A percentile compares a stretch with the other conserved stretches of the same genome.
Conservation (phyloP, 2,797 vertebrate species). For the Denticeps clupeoides region DNA sequence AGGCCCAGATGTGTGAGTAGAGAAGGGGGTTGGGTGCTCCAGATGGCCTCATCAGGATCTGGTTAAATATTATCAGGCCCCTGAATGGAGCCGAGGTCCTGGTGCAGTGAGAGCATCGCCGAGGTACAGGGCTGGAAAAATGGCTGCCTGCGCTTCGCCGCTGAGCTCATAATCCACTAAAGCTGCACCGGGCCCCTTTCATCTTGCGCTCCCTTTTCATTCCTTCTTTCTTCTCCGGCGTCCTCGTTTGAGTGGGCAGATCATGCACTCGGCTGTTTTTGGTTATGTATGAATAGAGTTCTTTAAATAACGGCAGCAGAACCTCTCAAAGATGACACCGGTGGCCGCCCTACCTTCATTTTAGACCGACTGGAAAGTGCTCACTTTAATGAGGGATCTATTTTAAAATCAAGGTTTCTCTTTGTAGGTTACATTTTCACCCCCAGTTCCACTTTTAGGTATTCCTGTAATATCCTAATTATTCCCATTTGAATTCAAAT, state of each 20-base stretch:
- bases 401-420: too few species aligned
- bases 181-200: conserved; percentile 17
- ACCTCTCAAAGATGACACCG: not conserved
- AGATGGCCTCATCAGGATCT: conserved; percentile 34
- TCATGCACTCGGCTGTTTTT: not conserved
- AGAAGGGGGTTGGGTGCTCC: conserved; percentile 6
- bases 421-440: too few species aligned
- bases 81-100: conserved; percentile 38
- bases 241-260: not conserved
- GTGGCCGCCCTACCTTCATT: not conserved
- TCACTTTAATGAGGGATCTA: too few species aligned
- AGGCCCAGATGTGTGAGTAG: conserved; percentile 23
- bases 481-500: too few species aligned
- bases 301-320: not conserved
- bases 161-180: conserved; percentile 46
- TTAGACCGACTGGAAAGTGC: not conserved
- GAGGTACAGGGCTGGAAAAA: conserved; percentile 42
- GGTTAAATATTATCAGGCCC: conserved; percentile 68
- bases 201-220: conserved; percentile 18
- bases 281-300: conserved; percentile 2
- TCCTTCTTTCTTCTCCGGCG: conserved; percentile 12
- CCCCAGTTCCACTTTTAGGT: too few species aligned
- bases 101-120: conserved; percentile 40
- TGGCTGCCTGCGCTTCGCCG: conserved; percentile 44
- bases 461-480: too few species aligned